phyloP scores from a whole-genome alignment of 2,888 invertebrate genomes.

The Apamea epomidion region DNA sequence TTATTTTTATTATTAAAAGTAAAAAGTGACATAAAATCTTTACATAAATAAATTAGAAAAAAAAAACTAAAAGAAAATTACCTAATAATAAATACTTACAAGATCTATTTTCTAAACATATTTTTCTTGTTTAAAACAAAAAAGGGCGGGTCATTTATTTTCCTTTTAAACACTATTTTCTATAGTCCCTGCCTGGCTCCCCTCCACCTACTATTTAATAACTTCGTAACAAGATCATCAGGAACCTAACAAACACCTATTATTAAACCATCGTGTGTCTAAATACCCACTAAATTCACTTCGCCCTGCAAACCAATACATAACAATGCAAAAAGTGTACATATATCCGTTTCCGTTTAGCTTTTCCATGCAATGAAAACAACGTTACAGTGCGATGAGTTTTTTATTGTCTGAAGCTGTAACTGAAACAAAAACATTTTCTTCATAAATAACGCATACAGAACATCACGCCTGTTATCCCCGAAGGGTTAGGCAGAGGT shows the following conservation, averaged over 20 bases:
- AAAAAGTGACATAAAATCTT: too few species aligned
- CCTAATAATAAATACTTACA: background rate
- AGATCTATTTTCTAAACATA: background rate
- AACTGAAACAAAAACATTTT: background rate
- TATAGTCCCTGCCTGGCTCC: background rate
- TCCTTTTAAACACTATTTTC: background rate
- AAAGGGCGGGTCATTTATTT: background rate
- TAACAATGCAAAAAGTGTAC: slow-evolving; percentile 36
- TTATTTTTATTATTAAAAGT: background rate
- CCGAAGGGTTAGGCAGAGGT: background rate
- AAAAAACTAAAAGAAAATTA: background rate
- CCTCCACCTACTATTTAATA: background rate
- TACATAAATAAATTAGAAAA: too few species aligned
- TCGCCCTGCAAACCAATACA: slow-evolving; percentile 15
- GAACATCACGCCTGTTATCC: background rate
- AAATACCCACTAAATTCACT: background rate
- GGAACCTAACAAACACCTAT: slow-evolving; percentile 12
- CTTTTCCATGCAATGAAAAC: slow-evolving; percentile 33
- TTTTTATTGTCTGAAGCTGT: background rate
- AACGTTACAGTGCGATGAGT: background rate
- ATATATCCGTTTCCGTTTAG: slow-evolving; percentile 42
- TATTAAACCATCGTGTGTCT: background rate
- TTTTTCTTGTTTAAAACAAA: background rate
- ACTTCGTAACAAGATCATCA: background rate
- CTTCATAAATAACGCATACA: background rate